Base-by-base conservation (phyloP, 1,140 invertebrate species). In the Zaprionus inermis region DNA sequence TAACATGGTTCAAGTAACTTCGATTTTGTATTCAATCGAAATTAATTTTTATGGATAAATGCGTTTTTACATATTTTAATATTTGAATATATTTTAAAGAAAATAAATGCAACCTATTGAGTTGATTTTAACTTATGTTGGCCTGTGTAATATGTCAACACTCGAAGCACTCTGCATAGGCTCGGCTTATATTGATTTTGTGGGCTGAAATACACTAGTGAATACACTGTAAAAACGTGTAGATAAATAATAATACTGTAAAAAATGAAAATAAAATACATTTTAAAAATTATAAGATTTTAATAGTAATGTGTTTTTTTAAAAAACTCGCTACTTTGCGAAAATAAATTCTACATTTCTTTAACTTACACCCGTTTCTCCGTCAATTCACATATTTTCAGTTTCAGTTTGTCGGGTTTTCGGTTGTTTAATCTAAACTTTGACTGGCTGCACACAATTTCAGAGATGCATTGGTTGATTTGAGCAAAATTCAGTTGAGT, bases 331-430 rank as follows among this genome's bases (percentile, higher is more conserved):
- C 7, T 32, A 32, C 5, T 38, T 38, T n/a, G 5, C n/a, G 3
- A 5, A 38, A 38, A 38, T 5, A 55, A 55, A 18, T 7, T 55
- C 52, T n/a, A 16, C 49, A 36, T 57, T 16, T 18, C 32, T 52
- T 16, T 51, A 61, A 85, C 81, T 88, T 88, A 88, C 83, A 83
- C 84, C 73, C 79, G 78, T 70, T 69, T 54, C 44, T 61, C 30
- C 71, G 71, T 61, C 41, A 61, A 82, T 46, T 86, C 73, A 88
- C 83, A 89, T 83, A 88, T 88, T 88, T 86, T 79, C 38, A 20
- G 58, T 20, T 64, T 74, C 36, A 56, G 51, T 70, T 70, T 18
- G 61, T 49, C 28, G 51, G 32, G 54, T 16, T 38, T 52, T 60
- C 32, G 30, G 2, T 49, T 18, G 36, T 58, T 72, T 20, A 20